phyloP scores from a whole-genome alignment of 2,113 vertebrate genomes.

The Nettapus auritus region DNA sequence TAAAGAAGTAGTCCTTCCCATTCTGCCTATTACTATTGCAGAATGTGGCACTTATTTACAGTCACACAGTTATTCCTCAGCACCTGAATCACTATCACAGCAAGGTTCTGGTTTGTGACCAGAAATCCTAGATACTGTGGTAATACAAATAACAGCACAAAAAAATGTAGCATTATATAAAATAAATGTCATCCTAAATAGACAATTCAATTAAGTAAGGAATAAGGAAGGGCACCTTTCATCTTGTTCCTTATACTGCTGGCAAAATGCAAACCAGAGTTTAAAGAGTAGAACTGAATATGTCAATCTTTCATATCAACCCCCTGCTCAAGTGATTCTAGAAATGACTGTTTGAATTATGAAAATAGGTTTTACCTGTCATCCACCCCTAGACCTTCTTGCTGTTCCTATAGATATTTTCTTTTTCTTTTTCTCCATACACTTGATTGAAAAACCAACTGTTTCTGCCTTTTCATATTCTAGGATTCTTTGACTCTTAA shows the following conservation, averaged over 20 bases:
- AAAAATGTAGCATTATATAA: neutral
- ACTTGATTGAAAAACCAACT: slow-evolving; percentile 41
- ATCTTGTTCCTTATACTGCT: slow-evolving; percentile 11
- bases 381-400: slow-evolving; percentile 58
- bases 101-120: neutral
- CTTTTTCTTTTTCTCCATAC: slow-evolving; percentile 17
- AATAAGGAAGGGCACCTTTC: slow-evolving; percentile 41
- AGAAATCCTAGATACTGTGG: neutral
- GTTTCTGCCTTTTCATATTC: slow-evolving; percentile 64
- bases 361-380: slow-evolving; percentile 63
- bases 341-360: slow-evolving; percentile 68
- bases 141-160: neutral
- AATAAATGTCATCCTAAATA: slow-evolving; percentile 21
- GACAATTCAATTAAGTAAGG: slow-evolving; percentile 27
- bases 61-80: neutral
- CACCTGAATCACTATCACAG: neutral
- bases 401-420: slow-evolving; percentile 38
- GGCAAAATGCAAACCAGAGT: slow-evolving; percentile 36
- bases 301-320: slow-evolving; percentile 61
- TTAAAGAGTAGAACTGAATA: slow-evolving; percentile 52
- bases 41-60: neutral
- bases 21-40: neutral
- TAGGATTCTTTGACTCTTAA: slow-evolving; percentile 58
- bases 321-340: slow-evolving; percentile 57
- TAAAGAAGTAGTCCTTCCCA: neutral